phyloP scores from a whole-genome alignment of 2,888 invertebrate species.

The Tipula vernalis region DNA sequence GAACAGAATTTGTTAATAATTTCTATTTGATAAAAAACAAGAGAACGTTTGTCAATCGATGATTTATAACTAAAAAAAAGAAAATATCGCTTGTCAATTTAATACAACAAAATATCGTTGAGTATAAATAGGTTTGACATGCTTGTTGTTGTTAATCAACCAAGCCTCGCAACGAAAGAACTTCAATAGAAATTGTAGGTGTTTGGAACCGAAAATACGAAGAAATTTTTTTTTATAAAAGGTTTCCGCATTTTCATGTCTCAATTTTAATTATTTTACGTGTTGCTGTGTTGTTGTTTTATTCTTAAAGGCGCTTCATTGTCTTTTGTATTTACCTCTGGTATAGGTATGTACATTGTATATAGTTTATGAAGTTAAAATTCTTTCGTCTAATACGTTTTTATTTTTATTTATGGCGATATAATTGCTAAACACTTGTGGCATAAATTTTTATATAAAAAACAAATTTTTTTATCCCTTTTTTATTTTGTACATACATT shows the following conservation, averaged over 20 bases:
- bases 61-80: background rate
- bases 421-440: background rate
- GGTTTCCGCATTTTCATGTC: background rate
- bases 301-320: background rate
- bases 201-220: background rate
- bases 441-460: background rate
- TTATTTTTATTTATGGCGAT: background rate
- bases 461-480: background rate
- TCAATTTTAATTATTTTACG: background rate
- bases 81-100: background rate
- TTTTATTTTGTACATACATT: background rate
- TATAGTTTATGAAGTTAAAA: too few species aligned
- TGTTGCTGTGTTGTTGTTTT: background rate
- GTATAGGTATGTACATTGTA: too few species aligned
- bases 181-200: background rate
- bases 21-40: too few species aligned
- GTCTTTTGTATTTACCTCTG: background rate
- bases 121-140: background rate
- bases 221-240: background rate
- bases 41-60: background rate
- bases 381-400: background rate
- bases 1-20: too few species aligned
- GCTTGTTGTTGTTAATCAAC: background rate
- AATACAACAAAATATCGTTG: background rate
- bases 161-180: background rate